A percentile compares a stretch with the other conserved stretches of the same genome.
phyloP scores from a whole-genome alignment of 1,140 invertebrate genomes.

The Heliothis virescens region DNA sequence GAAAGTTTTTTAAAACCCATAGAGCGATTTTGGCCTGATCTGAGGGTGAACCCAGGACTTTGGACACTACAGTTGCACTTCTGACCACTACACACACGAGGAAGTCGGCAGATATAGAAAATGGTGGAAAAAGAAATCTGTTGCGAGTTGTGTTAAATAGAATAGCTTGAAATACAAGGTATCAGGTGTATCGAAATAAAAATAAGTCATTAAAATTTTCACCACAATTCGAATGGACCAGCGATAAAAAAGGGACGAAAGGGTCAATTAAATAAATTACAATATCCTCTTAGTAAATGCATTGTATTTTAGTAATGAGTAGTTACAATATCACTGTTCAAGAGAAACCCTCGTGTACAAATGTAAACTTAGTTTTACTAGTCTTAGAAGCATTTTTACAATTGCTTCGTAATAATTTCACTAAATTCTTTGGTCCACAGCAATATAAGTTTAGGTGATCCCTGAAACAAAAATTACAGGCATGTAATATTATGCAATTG shows the following conservation, averaged over 20 bases:
- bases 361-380: slow-evolving; percentile 76
- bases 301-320: slow-evolving; percentile 43
- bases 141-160: no score
- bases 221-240: background rate
- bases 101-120: no score
- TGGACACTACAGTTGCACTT: no score
- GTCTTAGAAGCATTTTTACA: slow-evolving; percentile 69
- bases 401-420: slow-evolving; percentile 74
- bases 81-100: no score
- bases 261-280: background rate
- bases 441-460: slow-evolving; percentile 74
- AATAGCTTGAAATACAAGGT: no score
- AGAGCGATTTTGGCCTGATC: no score
- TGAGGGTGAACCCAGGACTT: no score
- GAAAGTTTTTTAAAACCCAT: no score
- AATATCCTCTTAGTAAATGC: slow-evolving; percentile 49
- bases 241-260: background rate
- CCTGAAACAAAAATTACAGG: slow-evolving; percentile 70
- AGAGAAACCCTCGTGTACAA: slow-evolving; percentile 80
- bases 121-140: no score
- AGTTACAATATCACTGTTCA: slow-evolving; percentile 57
- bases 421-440: slow-evolving; percentile 83
- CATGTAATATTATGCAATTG: no score
- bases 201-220: no score
- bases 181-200: no score